Percentiles rank a stretch among this genome's conserved stretches.
Evolutionary conservation across 2,888 invertebrate species (phyloP).

Genomic region (Thymelicus lineola): DNA sequence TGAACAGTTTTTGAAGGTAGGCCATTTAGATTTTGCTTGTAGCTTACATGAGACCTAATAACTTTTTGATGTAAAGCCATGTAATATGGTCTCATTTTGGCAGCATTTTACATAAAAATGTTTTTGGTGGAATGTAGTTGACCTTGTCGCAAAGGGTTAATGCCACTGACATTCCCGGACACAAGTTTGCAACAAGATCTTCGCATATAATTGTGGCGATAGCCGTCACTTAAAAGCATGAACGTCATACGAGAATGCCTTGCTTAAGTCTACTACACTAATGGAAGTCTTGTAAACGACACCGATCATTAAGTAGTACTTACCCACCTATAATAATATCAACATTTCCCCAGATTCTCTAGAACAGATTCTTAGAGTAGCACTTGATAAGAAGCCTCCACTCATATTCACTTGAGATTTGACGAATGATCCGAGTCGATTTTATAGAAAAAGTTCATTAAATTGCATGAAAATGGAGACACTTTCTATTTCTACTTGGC

Average conservation of each 20-base stretch:
- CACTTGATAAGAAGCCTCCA: not conserved
- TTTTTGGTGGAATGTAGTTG: too few species aligned
- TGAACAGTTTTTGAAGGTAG: too few species aligned
- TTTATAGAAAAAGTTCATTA: too few species aligned
- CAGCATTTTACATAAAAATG: too few species aligned
- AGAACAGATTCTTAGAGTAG: not conserved
- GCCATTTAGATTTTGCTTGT: too few species aligned
- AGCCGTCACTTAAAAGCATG: not conserved
- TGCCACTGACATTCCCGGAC: not conserved
- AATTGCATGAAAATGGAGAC: too few species aligned
- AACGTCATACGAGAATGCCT: slow-evolving; percentile 3
- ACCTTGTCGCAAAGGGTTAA: not conserved
- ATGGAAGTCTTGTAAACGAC: slow-evolving; percentile 13
- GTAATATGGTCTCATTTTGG: too few species aligned
- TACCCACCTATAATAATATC: not conserved
- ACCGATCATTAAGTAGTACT: slow-evolving; percentile 3
- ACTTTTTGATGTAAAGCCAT: too few species aligned
- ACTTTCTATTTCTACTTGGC: too few species aligned
- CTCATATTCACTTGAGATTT: not conserved
- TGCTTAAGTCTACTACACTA: slow-evolving; percentile 6
- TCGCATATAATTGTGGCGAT: not conserved
- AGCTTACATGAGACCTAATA: too few species aligned
- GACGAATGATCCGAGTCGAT: too few species aligned
- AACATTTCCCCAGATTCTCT: not conserved
- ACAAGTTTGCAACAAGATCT: not conserved